These are phyloP conservation scores for Callospermophilus lateralis DNA, from an alignment of 2,113 vertebrate species.

Conservation along the genomic window DNA sequence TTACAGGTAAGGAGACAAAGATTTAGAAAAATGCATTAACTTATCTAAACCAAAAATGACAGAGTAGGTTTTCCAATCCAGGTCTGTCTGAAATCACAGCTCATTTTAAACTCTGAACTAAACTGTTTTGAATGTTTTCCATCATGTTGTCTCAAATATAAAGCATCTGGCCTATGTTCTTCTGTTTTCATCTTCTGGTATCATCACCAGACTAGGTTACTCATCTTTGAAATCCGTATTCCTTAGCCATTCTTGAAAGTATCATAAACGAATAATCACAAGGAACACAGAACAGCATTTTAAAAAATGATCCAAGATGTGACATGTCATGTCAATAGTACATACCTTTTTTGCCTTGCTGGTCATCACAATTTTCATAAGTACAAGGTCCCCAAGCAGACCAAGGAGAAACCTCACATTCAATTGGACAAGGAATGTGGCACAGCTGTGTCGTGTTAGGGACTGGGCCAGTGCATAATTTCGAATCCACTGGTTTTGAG, in stretches of 20 bases:
- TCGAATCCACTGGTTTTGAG: conserved; percentile 93
- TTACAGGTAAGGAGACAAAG: not conserved
- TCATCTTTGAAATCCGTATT: not conserved
- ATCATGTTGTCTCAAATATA: not conserved
- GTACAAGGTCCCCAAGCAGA: conserved; percentile 98
- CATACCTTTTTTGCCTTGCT: conserved; percentile 96
- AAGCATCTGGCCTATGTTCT: not conserved
- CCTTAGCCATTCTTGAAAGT: conserved; percentile 51
- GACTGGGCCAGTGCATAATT: conserved; percentile 89
- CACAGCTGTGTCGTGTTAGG: conserved; percentile 96
- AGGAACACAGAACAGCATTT: not conserved
- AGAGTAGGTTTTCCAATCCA: not conserved
- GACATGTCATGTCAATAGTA: not conserved
- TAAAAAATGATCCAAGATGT: not conserved
- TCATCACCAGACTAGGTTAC: not conserved
- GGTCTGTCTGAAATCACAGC: not conserved
- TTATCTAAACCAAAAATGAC: not conserved
- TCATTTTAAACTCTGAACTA: not conserved
- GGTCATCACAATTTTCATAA: conserved; percentile 96
- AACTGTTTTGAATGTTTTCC: not conserved
- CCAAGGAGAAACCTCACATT: conserved; percentile 96
- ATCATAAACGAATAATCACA: not conserved
- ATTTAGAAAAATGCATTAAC: conserved; percentile 5
- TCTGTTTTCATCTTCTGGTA: not conserved
- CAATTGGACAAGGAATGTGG: conserved; percentile 94